A percentile compares a stretch with the other conserved stretches of the same genome.
Conservation (phyloP, 2,113 vertebrate genomes). For the Oreochromis aureus region DNA sequence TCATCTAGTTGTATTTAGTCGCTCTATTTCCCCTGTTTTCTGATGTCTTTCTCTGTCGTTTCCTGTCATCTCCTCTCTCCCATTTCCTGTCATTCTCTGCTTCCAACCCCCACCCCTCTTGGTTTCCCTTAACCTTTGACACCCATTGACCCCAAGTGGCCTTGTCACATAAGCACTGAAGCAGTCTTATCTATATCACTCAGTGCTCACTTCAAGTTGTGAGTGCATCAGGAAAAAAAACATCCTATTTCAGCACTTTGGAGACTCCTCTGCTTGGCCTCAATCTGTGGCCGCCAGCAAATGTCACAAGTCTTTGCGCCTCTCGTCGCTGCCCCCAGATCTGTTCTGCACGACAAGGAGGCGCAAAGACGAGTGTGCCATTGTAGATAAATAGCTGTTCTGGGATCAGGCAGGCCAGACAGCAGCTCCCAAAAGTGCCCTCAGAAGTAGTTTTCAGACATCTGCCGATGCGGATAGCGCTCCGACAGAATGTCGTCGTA, state of each 20-base stretch:
- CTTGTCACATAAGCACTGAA: not conserved
- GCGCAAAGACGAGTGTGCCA: conserved; percentile 6
- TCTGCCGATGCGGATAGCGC: conserved; percentile 45
- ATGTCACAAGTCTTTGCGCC: not conserved
- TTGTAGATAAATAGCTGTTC: conserved; percentile 53
- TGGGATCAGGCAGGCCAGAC: conserved; percentile 35
- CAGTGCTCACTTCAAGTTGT: conserved; percentile 22
- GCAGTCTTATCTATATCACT: conserved; percentile 41
- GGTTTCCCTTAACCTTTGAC: conserved; percentile 23
- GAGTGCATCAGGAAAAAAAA: not conserved
- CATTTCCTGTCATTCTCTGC: conserved; percentile 39
- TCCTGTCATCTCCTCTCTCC: not conserved
- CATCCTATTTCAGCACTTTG: conserved; percentile 35
- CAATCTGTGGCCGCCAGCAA: not conserved
- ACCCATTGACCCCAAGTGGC: conserved; percentile 19
- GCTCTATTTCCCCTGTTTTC: not conserved
- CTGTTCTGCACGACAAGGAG: not conserved
- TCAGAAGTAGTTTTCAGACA: conserved; percentile 45
- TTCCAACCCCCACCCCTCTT: not conserved
- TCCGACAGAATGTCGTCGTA: conserved; percentile 5
- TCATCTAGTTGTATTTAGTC: not conserved
- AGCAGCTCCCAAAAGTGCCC: not conserved
- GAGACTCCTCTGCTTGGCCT: conserved; percentile 27
- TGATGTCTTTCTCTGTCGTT: not conserved
- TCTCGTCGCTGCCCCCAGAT: not conserved